Conservation (phyloP, 1,140 invertebrate genomes). For the Phthorimaea operculella region DNA sequence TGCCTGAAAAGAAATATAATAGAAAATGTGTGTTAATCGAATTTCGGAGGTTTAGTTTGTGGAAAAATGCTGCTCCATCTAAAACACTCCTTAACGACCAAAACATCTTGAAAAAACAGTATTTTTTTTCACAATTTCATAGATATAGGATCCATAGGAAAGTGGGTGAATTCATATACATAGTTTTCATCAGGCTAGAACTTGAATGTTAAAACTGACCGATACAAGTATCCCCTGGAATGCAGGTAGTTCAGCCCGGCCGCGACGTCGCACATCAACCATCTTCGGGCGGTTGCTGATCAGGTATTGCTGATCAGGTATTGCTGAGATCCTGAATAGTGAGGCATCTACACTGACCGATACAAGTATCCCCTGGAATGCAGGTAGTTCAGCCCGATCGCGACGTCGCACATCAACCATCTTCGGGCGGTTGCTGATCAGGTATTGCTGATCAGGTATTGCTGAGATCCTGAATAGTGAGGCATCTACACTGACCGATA, state of each 20-base stretch:
- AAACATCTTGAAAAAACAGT: no score
- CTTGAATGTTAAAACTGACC: no score
- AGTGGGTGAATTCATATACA: no score
- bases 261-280: conserved; percentile 73
- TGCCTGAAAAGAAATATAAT: background rate
- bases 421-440: conserved; percentile 68
- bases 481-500: conserved; percentile 55
- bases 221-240: conserved; percentile 43
- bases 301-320: conserved; percentile 66
- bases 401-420: conserved; percentile 74
- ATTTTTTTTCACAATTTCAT: no score
- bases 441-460: conserved; percentile 67
- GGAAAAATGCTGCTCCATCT: no score
- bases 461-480: conserved; percentile 71
- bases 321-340: conserved; percentile 72
- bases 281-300: conserved; percentile 66
- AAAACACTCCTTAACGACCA: no score
- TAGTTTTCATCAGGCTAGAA: no score
- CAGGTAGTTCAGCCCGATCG: conserved; percentile 70
- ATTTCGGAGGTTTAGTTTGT: no score
- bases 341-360: conserved; percentile 39
- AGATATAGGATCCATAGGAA: no score
- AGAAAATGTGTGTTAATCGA: no score
- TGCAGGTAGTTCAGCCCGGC: conserved; percentile 72
- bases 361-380: conserved; percentile 58